phyloP scores from a whole-genome alignment of 2,888 invertebrate species.

The Rhamnusium bicolor region DNA sequence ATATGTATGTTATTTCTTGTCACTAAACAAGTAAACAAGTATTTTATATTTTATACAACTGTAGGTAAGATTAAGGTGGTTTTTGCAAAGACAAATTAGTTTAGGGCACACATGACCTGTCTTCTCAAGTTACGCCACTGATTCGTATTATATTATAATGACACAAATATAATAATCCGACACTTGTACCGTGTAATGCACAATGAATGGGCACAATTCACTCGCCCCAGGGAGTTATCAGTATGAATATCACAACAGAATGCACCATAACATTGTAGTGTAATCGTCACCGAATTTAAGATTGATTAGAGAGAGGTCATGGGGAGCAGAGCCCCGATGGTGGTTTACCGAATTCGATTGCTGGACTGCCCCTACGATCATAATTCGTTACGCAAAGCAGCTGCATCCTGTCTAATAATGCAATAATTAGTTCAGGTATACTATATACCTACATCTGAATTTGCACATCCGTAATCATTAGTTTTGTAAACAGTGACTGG shows the following conservation, averaged over 20 bases:
- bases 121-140: no score
- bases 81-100: no score
- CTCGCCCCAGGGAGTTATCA: conserved; percentile 37
- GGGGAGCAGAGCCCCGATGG: conserved; percentile 54
- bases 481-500: no score
- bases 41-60: no score
- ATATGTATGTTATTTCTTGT: no score
- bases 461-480: no score
- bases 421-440: neutral
- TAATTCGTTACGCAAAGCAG: conserved; percentile 34
- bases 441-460: neutral
- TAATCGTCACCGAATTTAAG: conserved; percentile 60
- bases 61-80: no score
- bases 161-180: neutral
- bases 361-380: neutral
- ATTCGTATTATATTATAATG: neutral
- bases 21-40: no score
- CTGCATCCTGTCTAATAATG: conserved; percentile 18
- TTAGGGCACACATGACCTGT: no score
- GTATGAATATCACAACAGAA: conserved; percentile 42
- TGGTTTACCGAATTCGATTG: conserved; percentile 38
- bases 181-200: conserved; percentile 9
- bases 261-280: conserved; percentile 40
- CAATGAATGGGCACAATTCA: conserved; percentile 8
- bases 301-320: conserved; percentile 71